A percentile compares a stretch with the other conserved stretches of the same genome.
These are phyloP conservation scores for Periophthalmodon schlosseri DNA, from an alignment of 2,113 vertebrate species.

Conservation along the genomic window DNA sequence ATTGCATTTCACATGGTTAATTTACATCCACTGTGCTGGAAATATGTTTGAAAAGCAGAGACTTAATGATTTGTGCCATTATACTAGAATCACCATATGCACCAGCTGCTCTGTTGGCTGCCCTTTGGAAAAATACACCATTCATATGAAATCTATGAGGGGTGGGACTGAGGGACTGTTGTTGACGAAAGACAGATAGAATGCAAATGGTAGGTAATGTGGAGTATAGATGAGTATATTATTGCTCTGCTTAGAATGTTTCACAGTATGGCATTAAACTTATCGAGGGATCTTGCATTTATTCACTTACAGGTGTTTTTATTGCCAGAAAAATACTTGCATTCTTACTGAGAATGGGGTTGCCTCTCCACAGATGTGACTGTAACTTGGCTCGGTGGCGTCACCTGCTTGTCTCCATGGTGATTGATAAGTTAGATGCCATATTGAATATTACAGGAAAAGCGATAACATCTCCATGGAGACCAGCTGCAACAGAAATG, in stretches of 20 bases:
- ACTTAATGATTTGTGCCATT: not conserved
- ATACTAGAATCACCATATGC: conserved; percentile 1
- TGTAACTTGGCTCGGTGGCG: too few species aligned
- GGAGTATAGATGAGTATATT: too few species aligned
- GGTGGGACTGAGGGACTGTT: conserved; percentile 5
- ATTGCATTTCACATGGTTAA: not conserved
- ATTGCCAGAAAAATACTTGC: not conserved
- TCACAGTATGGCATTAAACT: too few species aligned
- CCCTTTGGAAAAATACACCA: conserved; percentile 6
- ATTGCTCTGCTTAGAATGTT: too few species aligned
- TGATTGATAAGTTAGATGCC: too few species aligned
- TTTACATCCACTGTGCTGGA: not conserved
- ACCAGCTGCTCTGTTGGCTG: not conserved
- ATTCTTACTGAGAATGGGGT: not conserved
- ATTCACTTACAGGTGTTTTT: not conserved
- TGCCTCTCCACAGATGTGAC: too few species aligned
- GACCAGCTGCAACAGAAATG: too few species aligned
- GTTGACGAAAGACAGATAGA: not conserved
- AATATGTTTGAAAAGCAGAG: not conserved
- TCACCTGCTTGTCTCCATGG: too few species aligned
- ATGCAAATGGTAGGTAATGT: not conserved
- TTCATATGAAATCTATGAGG: not conserved
- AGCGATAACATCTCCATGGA: too few species aligned
- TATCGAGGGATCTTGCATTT: too few species aligned
- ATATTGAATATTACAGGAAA: too few species aligned